phyloP scores from a whole-genome alignment of 1,140 invertebrate species.

The Globodera rostochiensis region DNA sequence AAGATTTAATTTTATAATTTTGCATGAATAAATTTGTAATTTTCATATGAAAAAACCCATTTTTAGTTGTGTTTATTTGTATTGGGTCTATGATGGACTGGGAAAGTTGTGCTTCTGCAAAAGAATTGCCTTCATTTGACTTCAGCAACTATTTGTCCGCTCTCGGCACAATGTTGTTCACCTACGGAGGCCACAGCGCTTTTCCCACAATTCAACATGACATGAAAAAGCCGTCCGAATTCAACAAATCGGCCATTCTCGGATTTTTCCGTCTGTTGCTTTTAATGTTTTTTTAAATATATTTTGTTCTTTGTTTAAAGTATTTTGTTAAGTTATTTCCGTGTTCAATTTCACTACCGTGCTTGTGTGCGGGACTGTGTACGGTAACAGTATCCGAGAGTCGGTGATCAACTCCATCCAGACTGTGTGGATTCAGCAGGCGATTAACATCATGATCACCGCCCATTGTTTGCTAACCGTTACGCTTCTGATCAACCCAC shows the following conservation, averaged over 20 bases:
- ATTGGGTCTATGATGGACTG: slow-evolving; percentile 44
- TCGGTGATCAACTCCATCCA: slow-evolving; percentile 56
- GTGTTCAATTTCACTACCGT: slow-evolving; percentile 52
- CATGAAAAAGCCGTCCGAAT: slow-evolving; percentile 55
- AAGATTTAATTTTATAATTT: too few relatives aligned
- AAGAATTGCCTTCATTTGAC: slow-evolving; percentile 40
- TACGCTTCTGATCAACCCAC: slow-evolving; percentile 63
- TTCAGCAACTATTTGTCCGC: slow-evolving; percentile 63
- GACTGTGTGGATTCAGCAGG: slow-evolving; percentile 53
- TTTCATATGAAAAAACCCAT: background rate
- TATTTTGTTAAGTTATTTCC: slow-evolving; percentile 44
- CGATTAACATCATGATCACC: slow-evolving; percentile 66
- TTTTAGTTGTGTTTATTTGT: slow-evolving; percentile 48
- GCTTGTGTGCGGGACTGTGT: slow-evolving; percentile 49
- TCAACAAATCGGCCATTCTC: slow-evolving; percentile 45
- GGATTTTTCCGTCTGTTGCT: slow-evolving; percentile 39
- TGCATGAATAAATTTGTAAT: too few relatives aligned
- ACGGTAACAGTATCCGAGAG: slow-evolving; percentile 49
- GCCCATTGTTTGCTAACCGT: slow-evolving; percentile 55
- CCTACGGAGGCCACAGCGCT: slow-evolving; percentile 67
- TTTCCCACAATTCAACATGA: slow-evolving; percentile 68
- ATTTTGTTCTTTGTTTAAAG: slow-evolving; percentile 3
- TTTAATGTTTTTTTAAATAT: slow-evolving; percentile 27
- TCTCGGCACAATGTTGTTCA: slow-evolving; percentile 67
- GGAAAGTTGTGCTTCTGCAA: slow-evolving; percentile 38